A percentile compares a stretch with the other conserved stretches of the same genome.
Conservation (phyloP, 2,113 vertebrate species). For the Cyanocitta stelleri region DNA sequence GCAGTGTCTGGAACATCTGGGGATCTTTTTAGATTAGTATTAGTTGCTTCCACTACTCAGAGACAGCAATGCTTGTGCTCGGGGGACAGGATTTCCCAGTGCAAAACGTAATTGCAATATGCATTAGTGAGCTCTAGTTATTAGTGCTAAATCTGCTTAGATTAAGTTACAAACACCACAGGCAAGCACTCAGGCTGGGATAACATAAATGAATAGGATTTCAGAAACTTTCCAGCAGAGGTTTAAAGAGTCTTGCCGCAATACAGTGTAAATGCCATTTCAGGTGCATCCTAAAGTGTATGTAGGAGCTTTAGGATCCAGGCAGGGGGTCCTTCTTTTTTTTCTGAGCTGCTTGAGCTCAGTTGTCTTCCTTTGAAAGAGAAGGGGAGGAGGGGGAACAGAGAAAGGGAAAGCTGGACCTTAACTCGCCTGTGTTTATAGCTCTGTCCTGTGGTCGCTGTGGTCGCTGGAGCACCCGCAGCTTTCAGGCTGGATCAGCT, state of each 20-base stretch:
- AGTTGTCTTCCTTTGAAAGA: not conserved
- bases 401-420: not conserved
- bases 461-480: not conserved
- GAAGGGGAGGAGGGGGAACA: no score
- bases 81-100: not conserved
- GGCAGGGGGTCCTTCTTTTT: not conserved
- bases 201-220: constrained; percentile 35
- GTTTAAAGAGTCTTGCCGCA: not conserved
- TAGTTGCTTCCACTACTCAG: not conserved
- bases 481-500: not conserved
- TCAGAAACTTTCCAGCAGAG: not conserved
- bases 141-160: constrained; percentile 45
- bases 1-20: not conserved
- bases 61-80: not conserved
- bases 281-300: not conserved
- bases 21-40: not conserved
- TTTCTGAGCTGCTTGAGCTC: not conserved
- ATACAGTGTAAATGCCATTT: not conserved
- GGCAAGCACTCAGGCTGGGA: not conserved
- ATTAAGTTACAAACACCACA: constrained; percentile 38
- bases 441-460: not conserved
- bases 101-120: not conserved
- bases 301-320: not conserved
- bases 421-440: not conserved
- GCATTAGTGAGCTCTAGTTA: constrained; percentile 36